A percentile compares a stretch with the other conserved stretches of the same genome.
Evolutionary conservation across 2,888 invertebrate genomes (phyloP).

Genomic region (Cancer borealis): DNA sequence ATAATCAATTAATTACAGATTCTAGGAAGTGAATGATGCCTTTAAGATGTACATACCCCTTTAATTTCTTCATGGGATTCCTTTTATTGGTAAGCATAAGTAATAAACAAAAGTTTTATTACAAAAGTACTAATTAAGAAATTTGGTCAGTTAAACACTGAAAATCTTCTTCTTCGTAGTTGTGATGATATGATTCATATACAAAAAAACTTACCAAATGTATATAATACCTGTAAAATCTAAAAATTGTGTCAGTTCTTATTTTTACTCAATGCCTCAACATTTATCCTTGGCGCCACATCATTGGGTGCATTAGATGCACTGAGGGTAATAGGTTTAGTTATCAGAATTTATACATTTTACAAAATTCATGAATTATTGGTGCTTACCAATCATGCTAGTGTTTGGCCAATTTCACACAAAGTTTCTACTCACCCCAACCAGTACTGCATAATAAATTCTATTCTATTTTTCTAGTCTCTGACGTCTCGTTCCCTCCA

Average conservation of each 20-base stretch:
- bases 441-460: no score
- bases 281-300: no score
- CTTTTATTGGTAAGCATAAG: slow-evolving; percentile 56
- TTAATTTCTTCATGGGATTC: slow-evolving; percentile 40
- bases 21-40: no score
- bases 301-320: no score
- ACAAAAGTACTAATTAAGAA: not conserved
- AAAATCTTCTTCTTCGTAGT: not conserved
- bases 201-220: not conserved
- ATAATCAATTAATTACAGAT: not conserved
- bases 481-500: no score
- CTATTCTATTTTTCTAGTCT: no score
- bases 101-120: not conserved
- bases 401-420: no score
- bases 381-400: no score
- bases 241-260: not conserved
- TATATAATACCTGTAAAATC: not conserved
- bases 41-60: slow-evolving; percentile 61
- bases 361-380: no score
- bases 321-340: no score
- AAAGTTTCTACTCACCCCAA: no score
- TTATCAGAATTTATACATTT: no score
- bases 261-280: not conserved
- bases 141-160: not conserved
- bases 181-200: not conserved